Conservation (phyloP, 1,140 invertebrate species). For the Achatina immaculata region DNA sequence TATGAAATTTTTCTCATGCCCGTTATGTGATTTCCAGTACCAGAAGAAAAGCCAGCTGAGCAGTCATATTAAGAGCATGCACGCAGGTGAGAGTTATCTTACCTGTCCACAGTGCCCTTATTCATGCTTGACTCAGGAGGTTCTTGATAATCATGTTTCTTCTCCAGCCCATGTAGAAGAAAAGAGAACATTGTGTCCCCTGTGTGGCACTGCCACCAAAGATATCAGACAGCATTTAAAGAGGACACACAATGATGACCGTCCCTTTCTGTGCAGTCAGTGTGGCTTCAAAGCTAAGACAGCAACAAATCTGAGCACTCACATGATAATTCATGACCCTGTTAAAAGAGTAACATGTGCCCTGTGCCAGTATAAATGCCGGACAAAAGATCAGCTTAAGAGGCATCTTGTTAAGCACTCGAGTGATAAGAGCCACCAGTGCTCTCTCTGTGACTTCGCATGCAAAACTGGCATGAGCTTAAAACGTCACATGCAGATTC, state of each 20-base stretch:
- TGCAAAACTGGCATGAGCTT: slow-evolving; percentile 32
- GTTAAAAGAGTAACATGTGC: slow-evolving; percentile 18
- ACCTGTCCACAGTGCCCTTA: background rate
- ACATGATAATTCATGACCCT: slow-evolving; percentile 28
- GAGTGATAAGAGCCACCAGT: slow-evolving; percentile 16
- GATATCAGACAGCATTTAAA: slow-evolving; percentile 20
- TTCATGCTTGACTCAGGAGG: slow-evolving; percentile 6
- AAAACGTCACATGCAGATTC: slow-evolving; percentile 33
- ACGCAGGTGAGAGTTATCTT: background rate
- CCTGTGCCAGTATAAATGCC: slow-evolving; percentile 21
- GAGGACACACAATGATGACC: slow-evolving; percentile 24
- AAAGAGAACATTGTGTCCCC: slow-evolving; percentile 4
- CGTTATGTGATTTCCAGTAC: slow-evolving; percentile 26
- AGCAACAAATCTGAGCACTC: slow-evolving; percentile 21
- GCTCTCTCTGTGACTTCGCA: slow-evolving; percentile 19
- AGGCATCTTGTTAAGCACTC: slow-evolving; percentile 28
- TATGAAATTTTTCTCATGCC: slow-evolving; percentile 17
- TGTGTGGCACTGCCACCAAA: slow-evolving; percentile 25
- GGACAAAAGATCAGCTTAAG: slow-evolving; percentile 26
- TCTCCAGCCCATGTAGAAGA: slow-evolving; percentile 16
- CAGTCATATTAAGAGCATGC: background rate
- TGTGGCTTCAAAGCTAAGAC: slow-evolving; percentile 35
- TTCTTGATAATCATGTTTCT: background rate
- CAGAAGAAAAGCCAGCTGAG: slow-evolving; percentile 20
- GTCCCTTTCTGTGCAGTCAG: slow-evolving; percentile 14